Evolutionary conservation across 2,888 invertebrate genomes (phyloP), one percentile per base, ranked within the genome.

Genomic region (Cephus rjabovi): DNA sequence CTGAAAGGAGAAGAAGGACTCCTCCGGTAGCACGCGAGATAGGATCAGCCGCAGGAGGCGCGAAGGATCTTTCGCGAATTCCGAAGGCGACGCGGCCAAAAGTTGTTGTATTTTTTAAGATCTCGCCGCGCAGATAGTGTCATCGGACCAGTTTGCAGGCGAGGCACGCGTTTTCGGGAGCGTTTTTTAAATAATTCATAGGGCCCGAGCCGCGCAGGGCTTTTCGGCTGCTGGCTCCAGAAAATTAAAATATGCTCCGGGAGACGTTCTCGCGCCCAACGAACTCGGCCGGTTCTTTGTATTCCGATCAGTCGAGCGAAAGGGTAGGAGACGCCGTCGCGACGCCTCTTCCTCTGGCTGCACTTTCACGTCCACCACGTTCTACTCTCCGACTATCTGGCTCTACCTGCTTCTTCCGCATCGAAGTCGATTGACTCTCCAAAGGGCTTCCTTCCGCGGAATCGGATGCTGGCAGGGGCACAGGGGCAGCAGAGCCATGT

Each of bases 181-280:
- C 78, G 79, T 82, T 83, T 85, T 84, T 83, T 85, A 83, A 83
- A 86, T 85, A 84, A 86, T 85, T 84, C 85, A 86, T 85, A 82
- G 81, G 75, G 9, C 31, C 71, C 4, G 76, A 78, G 79, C 75
- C 75, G 79, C 77, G 75, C 80, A 23, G 75, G 30, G 40, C 75
- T 75, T 35, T 73, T 79, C 73, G 73, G 77, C 73, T 74, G 74
- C 74, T 35, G 56, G 74, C n/a, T 77, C 71, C 77, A 77, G 79
- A 80, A 81, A 84, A 84, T 84, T 82, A 82, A 83, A 83, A 78
- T 80, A 77, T 76, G 56, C 69, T 75, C 30, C 74, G 30, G 69
- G 69, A 69, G 70, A 71, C 69, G 56, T 56, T 56, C 56, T 56
- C 56, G 76, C 74, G 75, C 76, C 75, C 75, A 33, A 34, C 73